phyloP scores from a whole-genome alignment of 2,113 vertebrate species.

The Paradisaea rubra region DNA sequence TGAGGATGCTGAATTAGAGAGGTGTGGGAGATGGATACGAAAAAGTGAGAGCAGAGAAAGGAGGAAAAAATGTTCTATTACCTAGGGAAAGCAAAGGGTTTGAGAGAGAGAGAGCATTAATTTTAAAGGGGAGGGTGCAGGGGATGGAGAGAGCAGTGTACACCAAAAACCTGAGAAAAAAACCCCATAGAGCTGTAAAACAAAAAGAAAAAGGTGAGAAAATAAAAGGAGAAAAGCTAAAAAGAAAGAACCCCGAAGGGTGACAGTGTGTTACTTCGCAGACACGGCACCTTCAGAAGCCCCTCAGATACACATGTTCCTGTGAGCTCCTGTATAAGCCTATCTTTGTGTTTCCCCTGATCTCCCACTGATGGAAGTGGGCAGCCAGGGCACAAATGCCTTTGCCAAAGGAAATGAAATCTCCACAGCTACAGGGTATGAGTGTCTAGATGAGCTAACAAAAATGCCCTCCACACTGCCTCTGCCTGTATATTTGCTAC shows the following conservation, averaged over 20 bases:
- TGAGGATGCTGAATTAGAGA: neutral
- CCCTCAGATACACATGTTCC: neutral
- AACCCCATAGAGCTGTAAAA: neutral
- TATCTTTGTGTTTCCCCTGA: neutral
- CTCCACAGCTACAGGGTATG: neutral
- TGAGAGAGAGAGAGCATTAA: neutral
- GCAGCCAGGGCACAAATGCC: neutral
- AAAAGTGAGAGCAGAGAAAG: neutral
- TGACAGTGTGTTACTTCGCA: neutral
- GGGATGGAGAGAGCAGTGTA: neutral
- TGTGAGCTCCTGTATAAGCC: neutral
- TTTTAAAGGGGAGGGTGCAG: neutral
- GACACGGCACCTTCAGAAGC: neutral
- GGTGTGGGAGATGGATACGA: neutral
- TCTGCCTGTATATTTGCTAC: neutral
- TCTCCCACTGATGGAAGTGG: neutral
- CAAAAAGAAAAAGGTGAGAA: neutral
- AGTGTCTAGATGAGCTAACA: neutral
- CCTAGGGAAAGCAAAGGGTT: neutral
- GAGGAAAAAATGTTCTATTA: neutral
- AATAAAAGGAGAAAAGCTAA: neutral
- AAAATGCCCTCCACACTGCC: neutral
- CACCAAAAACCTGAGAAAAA: neutral
- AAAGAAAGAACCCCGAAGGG: neutral
- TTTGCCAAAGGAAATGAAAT: neutral